Base-by-base conservation (phyloP, 2,888 invertebrate genomes). In the Caenorhabditis sp. region DNA sequence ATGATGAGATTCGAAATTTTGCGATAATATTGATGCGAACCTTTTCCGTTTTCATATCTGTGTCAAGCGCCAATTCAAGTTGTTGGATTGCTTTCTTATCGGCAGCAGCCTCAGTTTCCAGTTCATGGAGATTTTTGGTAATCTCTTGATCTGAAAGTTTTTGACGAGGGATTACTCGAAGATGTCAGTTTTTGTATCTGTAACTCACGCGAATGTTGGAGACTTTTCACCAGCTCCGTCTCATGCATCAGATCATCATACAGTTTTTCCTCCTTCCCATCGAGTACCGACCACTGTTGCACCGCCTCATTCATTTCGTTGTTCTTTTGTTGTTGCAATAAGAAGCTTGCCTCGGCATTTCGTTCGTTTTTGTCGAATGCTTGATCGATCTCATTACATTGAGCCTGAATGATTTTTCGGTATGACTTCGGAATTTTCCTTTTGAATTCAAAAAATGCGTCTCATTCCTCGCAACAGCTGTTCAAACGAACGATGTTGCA, bases 281-380 rank as follows among this genome's bases (percentile, higher is more conserved):
- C 79, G 4, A 80, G 61, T 16, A 58, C 69, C 22, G 51, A 61
- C 68, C 74, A 80, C 68, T 80, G 58, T 63, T 80, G 80, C 54
- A 74, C 49, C 12, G 74, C 73, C 54, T 73, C 80, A 49, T 80
- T 80, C 74, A 74, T 73, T 63, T 80, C 80, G 69, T 80, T 80
- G 68, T 74, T 73, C 61, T 69, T 80, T 61, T 81, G 75, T 49
- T 81, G 74, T 64, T 81, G 75, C 38, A 56, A 44, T 38, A 81
- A 64, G 38, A 81, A 81, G 49, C 69, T 75, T 35, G 63, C 12
- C 64, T 81, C 81, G 19, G 75, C 69, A 8, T 47, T 41, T 16
- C 38, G 54, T 59, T 81, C 61, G 10, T 64, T 26, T 58, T 74
- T 81, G 12, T 44, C 24, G 44, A 56, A 74, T 54, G 38, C 22